Evolutionary conservation across 2,888 invertebrate species (phyloP), one percentile per base, ranked within the genome.

Genomic region (Cetonia aurata): DNA sequence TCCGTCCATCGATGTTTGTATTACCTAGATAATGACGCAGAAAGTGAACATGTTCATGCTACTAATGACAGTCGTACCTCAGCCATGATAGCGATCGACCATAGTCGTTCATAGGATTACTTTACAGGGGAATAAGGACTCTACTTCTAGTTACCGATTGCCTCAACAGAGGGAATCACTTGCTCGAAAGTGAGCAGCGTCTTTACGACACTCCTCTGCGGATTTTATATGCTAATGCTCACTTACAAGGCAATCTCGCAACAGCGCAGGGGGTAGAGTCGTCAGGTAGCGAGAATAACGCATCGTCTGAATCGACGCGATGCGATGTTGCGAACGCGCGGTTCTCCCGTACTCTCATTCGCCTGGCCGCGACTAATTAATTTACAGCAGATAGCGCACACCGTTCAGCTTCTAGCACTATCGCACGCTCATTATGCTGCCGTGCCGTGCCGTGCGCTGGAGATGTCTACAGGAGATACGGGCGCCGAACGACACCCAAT

Each of bases 331-430:
- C 53, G 77, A 72, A 72, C 75, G 73, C 74, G 76, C 77, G 72
- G 75, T 75, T 15, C 50, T 50, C 73, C 75, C 76, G 77, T 76
- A n/a, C 4, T 25, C 25, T 25, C 25, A 4, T 25, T 25, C 25
- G 25, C 25, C 25, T 25, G 25, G 3, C 25, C 25, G 25, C 25
- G 76, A 75, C 76, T 79, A 79, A 79, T 79, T 79, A 79, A 79
- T 78, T 79, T 78, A 75, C 73, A 77, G 75, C 76, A 76, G 78
- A 79, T 78, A 78, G 75, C 76, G 77, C 77, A 75, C 77, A 78
- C 78, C 77, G 75, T 75, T 75, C 72, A 75, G 76, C 76, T 76
- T 78, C 77, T 76, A 77, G 75, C 78, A 75, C 77, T 78, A 78
- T 79, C 78, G 77, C 73, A 77, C 75, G 25, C 25, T 25, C 25